A percentile compares a stretch with the other conserved stretches of the same genome.
These are phyloP conservation scores for Alloscopus bannaensis DNA, from an alignment of 2,888 invertebrate species.

Conservation along the genomic window DNA sequence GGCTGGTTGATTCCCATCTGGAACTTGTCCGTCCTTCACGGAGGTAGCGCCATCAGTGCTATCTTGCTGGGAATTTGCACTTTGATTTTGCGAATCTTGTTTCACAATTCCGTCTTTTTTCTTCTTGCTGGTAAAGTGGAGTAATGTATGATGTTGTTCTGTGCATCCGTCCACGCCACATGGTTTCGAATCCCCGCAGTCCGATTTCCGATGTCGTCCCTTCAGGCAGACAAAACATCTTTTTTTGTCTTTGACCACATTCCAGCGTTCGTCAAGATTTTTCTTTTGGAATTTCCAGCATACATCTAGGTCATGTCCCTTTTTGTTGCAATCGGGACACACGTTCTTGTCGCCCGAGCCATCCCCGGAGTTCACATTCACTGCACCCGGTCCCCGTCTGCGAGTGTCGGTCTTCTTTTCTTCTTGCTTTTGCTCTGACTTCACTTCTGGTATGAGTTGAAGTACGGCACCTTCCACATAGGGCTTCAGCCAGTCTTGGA, in stretches of 20 bases:
- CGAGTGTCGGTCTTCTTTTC: constrained; percentile 2
- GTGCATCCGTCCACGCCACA: constrained; percentile 16
- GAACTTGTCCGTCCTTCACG: not conserved
- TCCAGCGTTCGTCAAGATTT: not conserved
- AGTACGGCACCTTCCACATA: not conserved
- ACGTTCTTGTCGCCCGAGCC: not conserved
- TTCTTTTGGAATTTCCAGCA: not conserved
- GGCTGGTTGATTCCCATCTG: not conserved
- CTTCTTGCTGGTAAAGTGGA: not conserved
- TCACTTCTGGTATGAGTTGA: not conserved
- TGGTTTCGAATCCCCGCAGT: not conserved
- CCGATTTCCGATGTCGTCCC: not conserved
- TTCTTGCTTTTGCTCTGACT: not conserved
- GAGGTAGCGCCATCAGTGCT: not conserved
- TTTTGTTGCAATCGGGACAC: not conserved
- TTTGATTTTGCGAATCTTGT: too few relatives aligned
- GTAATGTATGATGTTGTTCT: constrained; percentile 10
- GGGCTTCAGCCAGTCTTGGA: not conserved
- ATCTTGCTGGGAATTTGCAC: not conserved
- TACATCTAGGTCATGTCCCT: not conserved
- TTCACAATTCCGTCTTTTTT: too few relatives aligned
- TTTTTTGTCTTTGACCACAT: not conserved
- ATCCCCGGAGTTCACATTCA: not conserved
- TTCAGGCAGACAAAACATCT: constrained; percentile 6
- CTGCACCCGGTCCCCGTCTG: constrained; percentile 22